A percentile compares a stretch with the other conserved stretches of the same genome.
These are phyloP conservation scores for Rhea pennata DNA, from an alignment of 2,113 vertebrate genomes.

Conservation along the genomic window DNA sequence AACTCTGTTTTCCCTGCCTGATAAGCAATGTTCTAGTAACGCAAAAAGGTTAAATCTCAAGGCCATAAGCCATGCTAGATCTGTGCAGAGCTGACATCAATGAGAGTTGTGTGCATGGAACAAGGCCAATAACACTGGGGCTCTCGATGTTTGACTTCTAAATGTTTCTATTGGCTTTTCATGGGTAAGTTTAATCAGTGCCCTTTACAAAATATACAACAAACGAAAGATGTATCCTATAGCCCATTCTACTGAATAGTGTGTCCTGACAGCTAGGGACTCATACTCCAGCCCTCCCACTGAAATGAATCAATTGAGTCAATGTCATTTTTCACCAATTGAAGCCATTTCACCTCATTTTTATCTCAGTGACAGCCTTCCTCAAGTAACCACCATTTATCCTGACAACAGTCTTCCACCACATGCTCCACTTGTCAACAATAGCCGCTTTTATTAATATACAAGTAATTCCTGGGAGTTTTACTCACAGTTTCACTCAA, in stretches of 20 bases:
- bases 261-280: slow-evolving; percentile 42
- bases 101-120: not conserved
- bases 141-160: not conserved
- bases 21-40: not conserved
- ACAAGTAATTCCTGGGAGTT: slow-evolving; percentile 43
- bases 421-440: slow-evolving; percentile 64
- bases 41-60: not conserved
- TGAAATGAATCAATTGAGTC: slow-evolving; percentile 61
- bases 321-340: slow-evolving; percentile 62
- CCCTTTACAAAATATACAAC: slow-evolving; percentile 23
- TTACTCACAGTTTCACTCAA: slow-evolving; percentile 33
- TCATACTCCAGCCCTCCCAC: not conserved
- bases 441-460: slow-evolving; percentile 7
- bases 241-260: slow-evolving; percentile 14
- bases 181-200: not conserved
- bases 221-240: slow-evolving; percentile 8
- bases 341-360: slow-evolving; percentile 60
- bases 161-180: not conserved
- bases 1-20: not conserved
- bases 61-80: not conserved
- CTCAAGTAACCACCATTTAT: slow-evolving; percentile 62
- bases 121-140: not conserved
- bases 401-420: slow-evolving; percentile 62
- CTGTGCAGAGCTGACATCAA: not conserved
- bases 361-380: slow-evolving; percentile 46